A percentile compares a stretch with the other conserved stretches of the same genome.
Conservation (phyloP, 2,888 invertebrate species). For the Sicus ferrugineus region DNA sequence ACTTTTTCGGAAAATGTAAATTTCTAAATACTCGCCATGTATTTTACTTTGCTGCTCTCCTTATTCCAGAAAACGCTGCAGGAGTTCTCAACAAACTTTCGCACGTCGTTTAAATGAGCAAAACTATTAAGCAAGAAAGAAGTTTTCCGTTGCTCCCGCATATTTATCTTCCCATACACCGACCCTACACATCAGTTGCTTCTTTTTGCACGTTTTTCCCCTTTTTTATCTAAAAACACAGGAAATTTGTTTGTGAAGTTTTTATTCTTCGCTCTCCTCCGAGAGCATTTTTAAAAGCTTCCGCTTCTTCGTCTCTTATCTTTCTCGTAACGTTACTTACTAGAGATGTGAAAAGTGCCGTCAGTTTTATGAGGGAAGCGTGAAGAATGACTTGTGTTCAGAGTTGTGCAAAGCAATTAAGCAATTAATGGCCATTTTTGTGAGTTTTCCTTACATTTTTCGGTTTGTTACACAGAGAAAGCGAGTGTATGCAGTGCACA, state of each 20-base stretch:
- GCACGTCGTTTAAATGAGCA: conserved; percentile 19
- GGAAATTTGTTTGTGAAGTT: not conserved
- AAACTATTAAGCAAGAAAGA: conserved; percentile 27
- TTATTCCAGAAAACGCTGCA: not conserved
- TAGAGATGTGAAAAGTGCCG: not conserved
- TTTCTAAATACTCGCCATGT: not conserved
- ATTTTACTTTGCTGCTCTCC: not conserved
- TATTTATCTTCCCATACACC: not conserved
- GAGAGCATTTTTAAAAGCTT: not conserved
- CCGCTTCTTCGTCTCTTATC: not conserved
- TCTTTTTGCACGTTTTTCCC: too few species aligned
- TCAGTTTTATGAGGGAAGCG: not conserved
- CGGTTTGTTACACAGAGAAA: too few species aligned
- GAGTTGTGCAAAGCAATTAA: too few species aligned
- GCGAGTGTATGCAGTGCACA: too few species aligned
- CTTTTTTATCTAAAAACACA: too few species aligned
- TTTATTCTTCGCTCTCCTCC: not conserved
- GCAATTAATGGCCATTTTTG: too few species aligned
- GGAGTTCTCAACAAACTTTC: conserved; percentile 14
- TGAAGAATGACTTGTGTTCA: too few species aligned
- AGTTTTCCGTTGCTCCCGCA: not conserved
- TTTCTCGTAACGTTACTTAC: not conserved
- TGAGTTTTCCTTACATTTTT: too few species aligned
- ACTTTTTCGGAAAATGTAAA: not conserved
- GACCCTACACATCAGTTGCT: not conserved